Evolutionary conservation across 2,113 vertebrate genomes (phyloP).

Genomic region (Phyllostomus hastatus): DNA sequence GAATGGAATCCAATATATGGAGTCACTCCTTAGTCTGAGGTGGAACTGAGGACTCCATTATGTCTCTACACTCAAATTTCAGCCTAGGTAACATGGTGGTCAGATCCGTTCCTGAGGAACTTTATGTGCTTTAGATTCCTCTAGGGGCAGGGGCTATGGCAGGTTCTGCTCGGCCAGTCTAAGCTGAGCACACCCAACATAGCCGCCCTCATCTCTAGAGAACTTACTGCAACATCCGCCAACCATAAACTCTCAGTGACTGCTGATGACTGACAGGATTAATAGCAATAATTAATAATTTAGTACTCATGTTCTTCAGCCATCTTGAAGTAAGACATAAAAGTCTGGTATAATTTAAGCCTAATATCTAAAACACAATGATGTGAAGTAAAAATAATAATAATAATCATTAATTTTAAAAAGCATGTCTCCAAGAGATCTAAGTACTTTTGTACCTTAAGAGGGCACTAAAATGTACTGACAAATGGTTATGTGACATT

Average conservation of each 20-base stretch:
- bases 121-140: background rate
- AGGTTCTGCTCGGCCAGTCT: background rate
- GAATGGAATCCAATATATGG: background rate
- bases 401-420: background rate
- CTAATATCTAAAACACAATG: background rate
- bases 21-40: background rate
- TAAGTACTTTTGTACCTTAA: background rate
- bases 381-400: background rate
- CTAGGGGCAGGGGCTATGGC: too few relatives aligned
- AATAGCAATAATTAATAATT: conserved; percentile 1
- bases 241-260: background rate
- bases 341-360: background rate
- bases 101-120: background rate
- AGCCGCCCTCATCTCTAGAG: background rate
- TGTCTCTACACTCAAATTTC: background rate
- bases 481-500: background rate
- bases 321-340: background rate
- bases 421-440: background rate
- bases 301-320: background rate
- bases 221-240: background rate
- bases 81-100: background rate
- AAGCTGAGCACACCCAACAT: background rate
- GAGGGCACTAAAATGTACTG: background rate
- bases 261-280: background rate
- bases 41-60: background rate